Evolutionary conservation across 2,113 vertebrate genomes (phyloP).

Genomic region (Fregata magnificens): DNA sequence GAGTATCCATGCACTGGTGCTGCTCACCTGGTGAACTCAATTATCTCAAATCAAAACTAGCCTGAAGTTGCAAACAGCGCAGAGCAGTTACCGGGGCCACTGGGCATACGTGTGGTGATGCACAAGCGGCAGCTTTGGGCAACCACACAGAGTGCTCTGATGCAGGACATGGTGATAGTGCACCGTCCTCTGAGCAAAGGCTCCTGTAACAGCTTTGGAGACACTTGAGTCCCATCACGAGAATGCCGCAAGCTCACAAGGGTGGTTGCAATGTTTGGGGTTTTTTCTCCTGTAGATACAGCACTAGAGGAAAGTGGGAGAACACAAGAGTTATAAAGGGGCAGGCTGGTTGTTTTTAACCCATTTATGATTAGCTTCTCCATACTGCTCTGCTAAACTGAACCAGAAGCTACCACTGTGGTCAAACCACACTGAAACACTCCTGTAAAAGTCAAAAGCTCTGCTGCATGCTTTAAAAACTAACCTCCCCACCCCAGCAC

Average conservation of each 20-base stretch:
- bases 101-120: fast-evolving
- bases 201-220: background rate
- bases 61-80: background rate
- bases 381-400: background rate
- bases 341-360: background rate
- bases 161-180: background rate
- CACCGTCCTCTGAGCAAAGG: background rate
- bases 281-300: background rate
- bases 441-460: background rate
- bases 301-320: background rate
- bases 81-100: background rate
- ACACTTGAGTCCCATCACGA: background rate
- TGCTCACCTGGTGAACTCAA: background rate
- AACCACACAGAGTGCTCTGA: background rate
- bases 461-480: background rate
- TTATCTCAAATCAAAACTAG: background rate
- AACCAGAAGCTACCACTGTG: background rate
- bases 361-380: background rate
- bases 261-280: background rate
- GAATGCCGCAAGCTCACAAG: fast-evolving
- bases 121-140: background rate
- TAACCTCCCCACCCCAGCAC: background rate
- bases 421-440: background rate
- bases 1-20: background rate
- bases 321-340: background rate